Conservation (phyloP, 2,797 vertebrate genomes). For the Clamator glandarius region DNA sequence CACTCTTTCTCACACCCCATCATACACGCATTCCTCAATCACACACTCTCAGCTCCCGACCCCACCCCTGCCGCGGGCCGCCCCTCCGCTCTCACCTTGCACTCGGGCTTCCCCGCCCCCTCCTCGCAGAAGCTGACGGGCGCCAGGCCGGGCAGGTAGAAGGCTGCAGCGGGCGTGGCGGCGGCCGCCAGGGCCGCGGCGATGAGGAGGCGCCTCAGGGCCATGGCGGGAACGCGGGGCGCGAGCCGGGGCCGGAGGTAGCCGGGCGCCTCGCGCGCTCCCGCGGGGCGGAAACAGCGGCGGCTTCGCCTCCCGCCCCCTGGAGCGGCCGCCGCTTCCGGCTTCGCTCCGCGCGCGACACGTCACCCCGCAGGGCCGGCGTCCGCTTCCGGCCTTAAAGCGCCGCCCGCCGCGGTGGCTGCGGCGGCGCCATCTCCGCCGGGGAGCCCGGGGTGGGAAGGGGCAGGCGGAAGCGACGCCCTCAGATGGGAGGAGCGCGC, state of each 20-base stretch:
- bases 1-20: too few species aligned
- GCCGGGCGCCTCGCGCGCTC: background rate
- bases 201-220: background rate
- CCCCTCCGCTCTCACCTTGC: slow-evolving; percentile 73
- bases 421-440: too few species aligned
- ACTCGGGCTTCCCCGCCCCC: slow-evolving; percentile 66
- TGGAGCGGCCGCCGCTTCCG: slow-evolving; percentile 42
- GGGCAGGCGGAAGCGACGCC: too few species aligned
- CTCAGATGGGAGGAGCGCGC: too few species aligned
- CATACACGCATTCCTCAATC: too few species aligned
- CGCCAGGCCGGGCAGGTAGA: slow-evolving; percentile 91
- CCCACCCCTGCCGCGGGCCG: too few species aligned
- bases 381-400: too few species aligned
- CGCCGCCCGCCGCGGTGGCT: too few species aligned
- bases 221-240: slow-evolving; percentile 38
- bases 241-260: background rate
- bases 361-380: slow-evolving; percentile 41
- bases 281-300: background rate
- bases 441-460: too few species aligned
- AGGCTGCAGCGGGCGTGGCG: slow-evolving; percentile 67
- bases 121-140: slow-evolving; percentile 90
- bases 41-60: too few species aligned
- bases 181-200: slow-evolving; percentile 33
- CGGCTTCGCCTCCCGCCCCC: background rate
- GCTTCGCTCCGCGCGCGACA: slow-evolving; percentile 46